A percentile compares a stretch with the other conserved stretches of the same genome.
These are phyloP conservation scores for Corvus cornix DNA, from an alignment of 2,113 vertebrate species.

Conservation along the genomic window DNA sequence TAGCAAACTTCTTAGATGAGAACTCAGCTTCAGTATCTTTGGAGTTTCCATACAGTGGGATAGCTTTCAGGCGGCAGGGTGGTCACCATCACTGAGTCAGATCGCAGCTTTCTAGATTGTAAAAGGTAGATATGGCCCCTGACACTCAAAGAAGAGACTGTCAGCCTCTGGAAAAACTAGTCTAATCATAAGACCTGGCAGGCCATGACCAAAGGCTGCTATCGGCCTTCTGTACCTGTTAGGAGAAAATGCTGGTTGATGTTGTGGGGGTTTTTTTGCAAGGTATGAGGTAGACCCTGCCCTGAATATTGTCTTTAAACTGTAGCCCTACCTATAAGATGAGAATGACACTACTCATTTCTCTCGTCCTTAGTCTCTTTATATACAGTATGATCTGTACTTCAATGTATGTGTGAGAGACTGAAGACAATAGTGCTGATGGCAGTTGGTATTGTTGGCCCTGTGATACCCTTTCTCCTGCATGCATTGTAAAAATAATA, in stretches of 20 bases:
- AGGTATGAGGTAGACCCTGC: not conserved
- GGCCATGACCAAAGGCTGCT: not conserved
- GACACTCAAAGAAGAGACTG: not conserved
- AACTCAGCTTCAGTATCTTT: not conserved
- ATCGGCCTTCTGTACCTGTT: rapidly evolving
- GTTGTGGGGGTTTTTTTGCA: rapidly evolving
- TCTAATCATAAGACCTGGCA: not conserved
- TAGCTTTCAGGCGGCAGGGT: not conserved
- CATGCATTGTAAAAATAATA: not conserved
- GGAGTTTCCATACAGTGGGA: not conserved
- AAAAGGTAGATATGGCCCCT: not conserved
- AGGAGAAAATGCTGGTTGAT: not conserved
- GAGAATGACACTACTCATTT: not conserved
- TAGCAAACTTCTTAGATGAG: not conserved
- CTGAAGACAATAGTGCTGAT: not conserved
- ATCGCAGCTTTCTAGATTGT: not conserved
- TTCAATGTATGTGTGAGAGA: rapidly evolving
- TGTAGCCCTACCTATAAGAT: not conserved
- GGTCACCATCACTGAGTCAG: not conserved
- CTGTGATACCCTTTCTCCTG: not conserved
- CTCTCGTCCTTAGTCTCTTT: not conserved
- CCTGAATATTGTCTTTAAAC: not conserved
- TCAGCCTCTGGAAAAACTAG: not conserved
- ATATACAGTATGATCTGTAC: too few relatives aligned
- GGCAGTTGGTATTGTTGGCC: not conserved